Conservation (phyloP, 2,888 invertebrate species). For the Phortica okadai region DNA sequence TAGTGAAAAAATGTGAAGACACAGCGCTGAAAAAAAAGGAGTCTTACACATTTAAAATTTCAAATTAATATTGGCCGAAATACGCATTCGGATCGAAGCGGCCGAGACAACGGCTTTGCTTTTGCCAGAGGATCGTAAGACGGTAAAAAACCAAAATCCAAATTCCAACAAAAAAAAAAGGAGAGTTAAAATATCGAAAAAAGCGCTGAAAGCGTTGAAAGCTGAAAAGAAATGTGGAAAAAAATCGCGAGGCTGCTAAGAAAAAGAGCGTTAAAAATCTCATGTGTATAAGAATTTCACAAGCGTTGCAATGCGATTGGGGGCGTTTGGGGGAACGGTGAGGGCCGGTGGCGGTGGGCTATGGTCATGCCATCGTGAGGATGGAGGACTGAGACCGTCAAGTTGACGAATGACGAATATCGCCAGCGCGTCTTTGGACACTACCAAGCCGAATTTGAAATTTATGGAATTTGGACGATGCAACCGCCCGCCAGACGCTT, state of each 20-base stretch:
- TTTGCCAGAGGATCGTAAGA: background rate
- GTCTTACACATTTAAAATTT: slow-evolving; percentile 65
- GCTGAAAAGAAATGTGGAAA: slow-evolving; percentile 43
- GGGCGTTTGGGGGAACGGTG: background rate
- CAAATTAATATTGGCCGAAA: slow-evolving; percentile 66
- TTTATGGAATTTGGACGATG: slow-evolving; percentile 63
- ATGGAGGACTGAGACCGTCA: slow-evolving; percentile 52
- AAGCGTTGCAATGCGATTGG: slow-evolving; percentile 14
- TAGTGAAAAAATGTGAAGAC: background rate
- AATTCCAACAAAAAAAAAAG: slow-evolving; percentile 11
- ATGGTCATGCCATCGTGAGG: background rate
- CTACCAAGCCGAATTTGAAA: slow-evolving; percentile 63
- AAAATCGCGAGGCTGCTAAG: background rate
- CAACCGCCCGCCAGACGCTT: slow-evolving; percentile 41
- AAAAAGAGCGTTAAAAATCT: slow-evolving; percentile 47
- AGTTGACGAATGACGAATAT: slow-evolving; percentile 71
- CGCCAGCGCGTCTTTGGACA: slow-evolving; percentile 35
- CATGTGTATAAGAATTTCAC: slow-evolving; percentile 27
- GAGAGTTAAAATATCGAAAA: background rate
- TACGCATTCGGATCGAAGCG: slow-evolving; percentile 38
- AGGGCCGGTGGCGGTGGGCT: background rate
- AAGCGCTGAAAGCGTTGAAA: slow-evolving; percentile 48
- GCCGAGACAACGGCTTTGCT: background rate
- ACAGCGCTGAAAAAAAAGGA: slow-evolving; percentile 33
- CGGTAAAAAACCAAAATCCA: background rate